These are phyloP conservation scores for Gryllus bimaculatus DNA, from an alignment of 1,140 invertebrate species.

Conservation along the genomic window DNA sequence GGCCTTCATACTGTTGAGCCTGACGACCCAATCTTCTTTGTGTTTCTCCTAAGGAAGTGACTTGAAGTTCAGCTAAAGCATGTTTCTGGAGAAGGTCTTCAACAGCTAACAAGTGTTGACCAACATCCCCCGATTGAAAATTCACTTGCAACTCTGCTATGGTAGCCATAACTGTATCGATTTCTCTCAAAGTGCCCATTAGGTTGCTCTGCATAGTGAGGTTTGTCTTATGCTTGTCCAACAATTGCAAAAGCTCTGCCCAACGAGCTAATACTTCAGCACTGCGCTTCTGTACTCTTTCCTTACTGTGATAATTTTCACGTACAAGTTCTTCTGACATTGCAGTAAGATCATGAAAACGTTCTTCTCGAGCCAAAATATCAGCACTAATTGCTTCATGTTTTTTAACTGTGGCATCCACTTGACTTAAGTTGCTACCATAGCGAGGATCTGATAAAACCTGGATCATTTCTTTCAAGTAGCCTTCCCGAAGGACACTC, in stretches of 20 bases:
- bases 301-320: slow-evolving; percentile 86
- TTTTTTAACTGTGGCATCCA: slow-evolving; percentile 96
- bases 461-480: slow-evolving; percentile 96
- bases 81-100: slow-evolving; percentile 92
- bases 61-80: slow-evolving; percentile 80
- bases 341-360: slow-evolving; percentile 84
- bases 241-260: slow-evolving; percentile 71
- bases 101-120: slow-evolving; percentile 83
- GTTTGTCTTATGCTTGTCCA: slow-evolving; percentile 76
- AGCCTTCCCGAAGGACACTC: slow-evolving; percentile 82
- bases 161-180: slow-evolving; percentile 78
- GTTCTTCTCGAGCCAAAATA: slow-evolving; percentile 83
- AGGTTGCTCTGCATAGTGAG: slow-evolving; percentile 66
- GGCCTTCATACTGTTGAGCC: slow-evolving; percentile 41
- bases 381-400: slow-evolving; percentile 97
- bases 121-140: slow-evolving; percentile 79
- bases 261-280: slow-evolving; percentile 81
- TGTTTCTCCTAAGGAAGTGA: slow-evolving; percentile 74
- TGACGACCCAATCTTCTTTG: slow-evolving; percentile 66
- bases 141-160: slow-evolving; percentile 73
- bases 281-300: slow-evolving; percentile 71
- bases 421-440: slow-evolving; percentile 80
- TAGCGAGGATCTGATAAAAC: slow-evolving; percentile 88
- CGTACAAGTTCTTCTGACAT: slow-evolving; percentile 84
- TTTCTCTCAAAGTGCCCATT: slow-evolving; percentile 79